Conservation (phyloP, 2,113 vertebrate species). For the Lampris incognitus region DNA sequence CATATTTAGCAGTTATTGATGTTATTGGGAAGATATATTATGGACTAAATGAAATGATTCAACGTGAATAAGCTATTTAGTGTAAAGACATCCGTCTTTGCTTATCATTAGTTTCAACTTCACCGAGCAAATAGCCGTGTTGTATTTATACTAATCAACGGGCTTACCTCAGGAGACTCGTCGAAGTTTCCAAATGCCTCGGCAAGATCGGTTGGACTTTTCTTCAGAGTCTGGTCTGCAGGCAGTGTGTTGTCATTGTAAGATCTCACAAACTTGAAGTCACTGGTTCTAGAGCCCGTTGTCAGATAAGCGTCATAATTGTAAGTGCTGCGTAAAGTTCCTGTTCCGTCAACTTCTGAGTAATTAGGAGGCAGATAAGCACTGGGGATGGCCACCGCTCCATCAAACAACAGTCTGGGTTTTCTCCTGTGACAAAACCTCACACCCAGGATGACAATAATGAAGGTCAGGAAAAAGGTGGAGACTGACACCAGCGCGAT, state of each 20-base stretch:
- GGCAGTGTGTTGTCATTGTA: conserved; percentile 59
- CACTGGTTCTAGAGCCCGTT: conserved; percentile 37
- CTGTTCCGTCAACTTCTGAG: conserved; percentile 42
- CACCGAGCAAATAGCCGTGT: too few relatives aligned
- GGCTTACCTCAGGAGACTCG: conserved; percentile 31
- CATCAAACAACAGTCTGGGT: conserved; percentile 45
- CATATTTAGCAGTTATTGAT: too few relatives aligned
- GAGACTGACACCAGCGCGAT: conserved; percentile 50
- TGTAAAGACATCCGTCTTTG: too few relatives aligned
- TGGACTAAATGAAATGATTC: too few relatives aligned
- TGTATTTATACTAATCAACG: neutral
- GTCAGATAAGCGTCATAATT: conserved; percentile 46
- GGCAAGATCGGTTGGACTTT: conserved; percentile 15
- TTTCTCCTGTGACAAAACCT: conserved; percentile 44
- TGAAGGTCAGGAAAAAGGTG: conserved; percentile 57
- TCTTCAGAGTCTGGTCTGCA: conserved; percentile 34
- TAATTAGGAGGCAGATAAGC: conserved; percentile 49
- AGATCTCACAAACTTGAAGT: conserved; percentile 53
- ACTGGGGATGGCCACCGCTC: conserved; percentile 45
- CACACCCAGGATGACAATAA: conserved; percentile 42
- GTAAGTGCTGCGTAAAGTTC: conserved; percentile 42
- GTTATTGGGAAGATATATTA: too few relatives aligned
- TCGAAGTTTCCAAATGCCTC: conserved; percentile 12
- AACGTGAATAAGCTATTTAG: too few relatives aligned
- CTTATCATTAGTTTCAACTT: too few relatives aligned